Percentiles rank a stretch among this genome's conserved stretches.
Conservation (phyloP, 2,888 invertebrate species). For the Elysia crispata region DNA sequence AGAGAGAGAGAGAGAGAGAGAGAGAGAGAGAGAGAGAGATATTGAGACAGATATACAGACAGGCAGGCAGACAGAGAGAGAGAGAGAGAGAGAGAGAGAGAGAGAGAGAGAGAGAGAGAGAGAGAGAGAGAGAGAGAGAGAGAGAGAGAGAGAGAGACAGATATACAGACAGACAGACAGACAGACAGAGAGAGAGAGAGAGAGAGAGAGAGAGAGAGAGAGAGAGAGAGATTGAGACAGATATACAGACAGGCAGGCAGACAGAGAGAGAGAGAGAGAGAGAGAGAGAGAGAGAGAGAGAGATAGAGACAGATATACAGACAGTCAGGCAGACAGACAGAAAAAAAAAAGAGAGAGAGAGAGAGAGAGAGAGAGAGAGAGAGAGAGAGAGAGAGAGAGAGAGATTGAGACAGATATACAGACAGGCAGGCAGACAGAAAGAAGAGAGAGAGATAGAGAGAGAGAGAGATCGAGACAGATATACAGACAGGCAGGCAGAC, state of each 20-base stretch:
- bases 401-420: too few species aligned
- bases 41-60: background rate
- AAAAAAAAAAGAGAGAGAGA: background rate
- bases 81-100: background rate
- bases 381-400: too few species aligned
- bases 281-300: too few species aligned
- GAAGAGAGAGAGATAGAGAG: background rate
- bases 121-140: background rate
- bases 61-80: background rate
- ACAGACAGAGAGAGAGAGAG: conserved; percentile 3
- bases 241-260: too few species aligned
- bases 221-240: too few species aligned
- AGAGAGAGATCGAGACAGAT: too few species aligned
- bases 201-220: too few species aligned
- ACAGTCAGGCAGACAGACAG: background rate
- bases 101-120: conserved; percentile 12
- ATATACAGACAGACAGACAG: background rate
- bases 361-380: background rate
- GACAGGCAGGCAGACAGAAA: background rate
- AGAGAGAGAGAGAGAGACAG: background rate
- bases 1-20: background rate
- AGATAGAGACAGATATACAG: too few species aligned
- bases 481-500: background rate
- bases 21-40: background rate
- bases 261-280: too few species aligned